Evolutionary conservation across 2,113 vertebrate genomes (phyloP).

Genomic region (Paedocypris sp.): DNA sequence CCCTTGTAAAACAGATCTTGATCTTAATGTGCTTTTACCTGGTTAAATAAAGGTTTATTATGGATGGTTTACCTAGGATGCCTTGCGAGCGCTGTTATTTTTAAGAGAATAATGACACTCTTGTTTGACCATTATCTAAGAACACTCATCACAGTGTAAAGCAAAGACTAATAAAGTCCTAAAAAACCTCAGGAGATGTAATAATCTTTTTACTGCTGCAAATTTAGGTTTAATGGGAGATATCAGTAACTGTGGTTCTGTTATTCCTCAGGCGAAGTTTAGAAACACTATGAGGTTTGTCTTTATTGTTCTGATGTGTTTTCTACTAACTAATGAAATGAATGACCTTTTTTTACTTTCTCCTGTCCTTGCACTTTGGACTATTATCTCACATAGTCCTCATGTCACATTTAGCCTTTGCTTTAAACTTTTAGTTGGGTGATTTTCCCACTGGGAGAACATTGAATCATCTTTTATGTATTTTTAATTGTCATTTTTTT

Average conservation of each 20-base stretch:
- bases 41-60: too few species aligned
- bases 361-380: too few species aligned
- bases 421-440: too few species aligned
- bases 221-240: constrained; percentile 41
- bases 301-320: constrained; percentile 6
- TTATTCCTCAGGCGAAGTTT: constrained; percentile 35
- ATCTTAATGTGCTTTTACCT: too few species aligned
- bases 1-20: too few species aligned
- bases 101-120: neutral
- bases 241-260: constrained; percentile 56
- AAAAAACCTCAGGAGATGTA: neutral
- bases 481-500: too few species aligned
- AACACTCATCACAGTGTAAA: neutral
- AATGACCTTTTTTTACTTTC: too few species aligned
- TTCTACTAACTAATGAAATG: constrained; percentile 36
- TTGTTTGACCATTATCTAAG: neutral
- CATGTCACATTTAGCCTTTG: too few species aligned
- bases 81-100: neutral
- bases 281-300: neutral
- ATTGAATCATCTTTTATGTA: too few species aligned
- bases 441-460: too few species aligned
- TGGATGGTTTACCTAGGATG: too few species aligned
- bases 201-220: neutral
- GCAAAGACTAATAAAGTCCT: neutral
- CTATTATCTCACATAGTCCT: too few species aligned